These are phyloP conservation scores for Copsychus sechellarum DNA, from an alignment of 2,113 vertebrate genomes.

Conservation along the genomic window DNA sequence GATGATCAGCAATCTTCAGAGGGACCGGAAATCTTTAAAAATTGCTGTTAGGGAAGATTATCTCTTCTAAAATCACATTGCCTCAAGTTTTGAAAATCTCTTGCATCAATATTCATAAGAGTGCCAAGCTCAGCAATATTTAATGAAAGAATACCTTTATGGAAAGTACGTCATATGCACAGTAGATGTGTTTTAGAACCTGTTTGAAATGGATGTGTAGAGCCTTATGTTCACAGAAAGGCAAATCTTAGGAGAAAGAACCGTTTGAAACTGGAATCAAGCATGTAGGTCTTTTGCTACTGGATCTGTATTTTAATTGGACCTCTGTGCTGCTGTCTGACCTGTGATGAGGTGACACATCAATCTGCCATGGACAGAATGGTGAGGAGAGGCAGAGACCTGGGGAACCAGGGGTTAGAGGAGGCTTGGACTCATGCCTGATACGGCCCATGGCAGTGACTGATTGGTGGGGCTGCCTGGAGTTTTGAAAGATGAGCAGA, in stretches of 20 bases:
- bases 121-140: not conserved
- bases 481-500: not conserved
- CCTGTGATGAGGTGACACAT: not conserved
- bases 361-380: not conserved
- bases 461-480: not conserved
- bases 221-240: not conserved
- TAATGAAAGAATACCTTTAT: not conserved
- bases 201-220: not conserved
- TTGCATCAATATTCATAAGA: not conserved
- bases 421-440: not conserved
- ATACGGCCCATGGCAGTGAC: rapidly evolving
- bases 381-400: not conserved
- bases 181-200: not conserved
- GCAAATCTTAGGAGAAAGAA: not conserved
- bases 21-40: not conserved
- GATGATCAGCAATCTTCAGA: not conserved
- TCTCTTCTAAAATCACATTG: not conserved
- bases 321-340: not conserved
- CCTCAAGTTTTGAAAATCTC: not conserved
- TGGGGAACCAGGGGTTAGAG: not conserved
- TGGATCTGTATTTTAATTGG: not conserved
- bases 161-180: not conserved
- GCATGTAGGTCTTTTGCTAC: not conserved
- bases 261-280: not conserved
- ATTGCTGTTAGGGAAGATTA: not conserved